These are phyloP conservation scores for Artibeus lituratus DNA, from an alignment of 2,797 vertebrate genomes.

Conservation along the genomic window DNA sequence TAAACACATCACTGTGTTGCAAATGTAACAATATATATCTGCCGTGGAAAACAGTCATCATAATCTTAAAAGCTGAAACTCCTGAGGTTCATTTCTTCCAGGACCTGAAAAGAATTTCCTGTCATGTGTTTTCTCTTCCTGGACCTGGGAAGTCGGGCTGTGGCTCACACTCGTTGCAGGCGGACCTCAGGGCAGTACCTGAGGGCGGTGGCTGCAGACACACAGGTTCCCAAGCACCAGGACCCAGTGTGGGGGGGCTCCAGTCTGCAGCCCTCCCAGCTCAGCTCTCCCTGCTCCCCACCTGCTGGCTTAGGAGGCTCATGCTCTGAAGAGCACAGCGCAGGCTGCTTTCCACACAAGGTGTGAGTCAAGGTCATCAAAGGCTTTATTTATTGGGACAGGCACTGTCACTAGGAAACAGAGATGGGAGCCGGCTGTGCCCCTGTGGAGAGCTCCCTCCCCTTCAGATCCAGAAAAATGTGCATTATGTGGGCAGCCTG, in stretches of 20 bases:
- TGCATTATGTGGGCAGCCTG: neutral
- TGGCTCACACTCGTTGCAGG: neutral
- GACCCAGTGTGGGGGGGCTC: accelerated
- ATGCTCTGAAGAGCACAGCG: neutral
- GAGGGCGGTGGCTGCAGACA: no score
- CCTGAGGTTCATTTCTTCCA: no score
- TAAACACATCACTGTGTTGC: neutral
- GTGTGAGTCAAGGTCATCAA: no score
- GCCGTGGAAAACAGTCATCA: neutral
- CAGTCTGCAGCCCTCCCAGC: neutral
- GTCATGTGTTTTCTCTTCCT: neutral
- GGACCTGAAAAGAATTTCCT: neutral
- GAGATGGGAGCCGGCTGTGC: neutral
- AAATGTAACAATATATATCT: neutral
- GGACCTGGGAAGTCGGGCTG: neutral
- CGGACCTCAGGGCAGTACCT: neutral
- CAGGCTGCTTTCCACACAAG: neutral
- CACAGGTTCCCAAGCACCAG: no score
- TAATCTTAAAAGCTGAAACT: neutral
- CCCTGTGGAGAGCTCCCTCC: neutral
- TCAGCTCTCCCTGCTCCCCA: neutral
- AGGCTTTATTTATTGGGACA: neutral
- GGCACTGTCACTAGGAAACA: neutral
- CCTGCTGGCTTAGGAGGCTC: neutral
- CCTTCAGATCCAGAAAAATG: neutral